phyloP scores from a whole-genome alignment of 2,113 vertebrate species.

The Calidris pygmaea region DNA sequence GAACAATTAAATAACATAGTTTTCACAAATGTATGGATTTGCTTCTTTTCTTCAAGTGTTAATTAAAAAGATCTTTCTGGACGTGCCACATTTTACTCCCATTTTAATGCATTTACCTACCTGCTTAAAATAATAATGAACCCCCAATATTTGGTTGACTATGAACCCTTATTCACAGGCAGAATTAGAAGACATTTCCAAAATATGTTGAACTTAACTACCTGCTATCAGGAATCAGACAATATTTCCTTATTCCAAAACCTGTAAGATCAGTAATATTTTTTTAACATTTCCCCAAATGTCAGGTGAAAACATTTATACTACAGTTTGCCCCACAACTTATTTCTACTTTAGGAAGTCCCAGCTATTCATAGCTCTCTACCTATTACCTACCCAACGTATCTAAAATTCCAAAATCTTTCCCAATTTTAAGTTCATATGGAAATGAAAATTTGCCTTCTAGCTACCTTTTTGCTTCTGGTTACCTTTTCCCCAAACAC shows the following conservation, averaged over 20 bases:
- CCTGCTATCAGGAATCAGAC: background rate
- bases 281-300: background rate
- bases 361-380: background rate
- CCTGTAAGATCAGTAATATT: background rate
- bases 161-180: background rate
- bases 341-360: background rate
- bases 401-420: background rate
- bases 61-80: background rate
- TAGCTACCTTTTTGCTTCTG: background rate
- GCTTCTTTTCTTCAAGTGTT: background rate
- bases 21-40: background rate
- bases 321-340: background rate
- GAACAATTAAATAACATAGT: background rate
- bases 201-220: background rate
- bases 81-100: background rate
- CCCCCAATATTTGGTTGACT: background rate
- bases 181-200: background rate
- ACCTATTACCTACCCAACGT: background rate
- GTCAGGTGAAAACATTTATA: background rate
- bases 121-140: background rate
- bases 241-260: background rate
- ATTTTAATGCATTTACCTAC: background rate
- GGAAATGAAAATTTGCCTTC: background rate
- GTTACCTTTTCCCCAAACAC: background rate
- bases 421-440: background rate